Evolutionary conservation across 1,140 invertebrate genomes (phyloP), one percentile per base, ranked within the genome.

Genomic region (Vanessa tameamea): DNA sequence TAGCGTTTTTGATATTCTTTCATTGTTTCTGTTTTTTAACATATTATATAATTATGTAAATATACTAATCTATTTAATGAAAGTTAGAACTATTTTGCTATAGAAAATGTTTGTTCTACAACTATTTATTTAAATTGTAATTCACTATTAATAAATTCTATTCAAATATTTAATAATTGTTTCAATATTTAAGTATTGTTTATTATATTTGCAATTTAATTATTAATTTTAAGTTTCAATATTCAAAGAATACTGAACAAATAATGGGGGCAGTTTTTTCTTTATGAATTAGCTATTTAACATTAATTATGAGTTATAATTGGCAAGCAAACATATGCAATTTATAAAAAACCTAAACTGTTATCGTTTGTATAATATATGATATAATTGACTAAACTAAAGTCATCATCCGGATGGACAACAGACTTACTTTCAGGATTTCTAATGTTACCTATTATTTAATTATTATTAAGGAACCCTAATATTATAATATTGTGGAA

Each of bases 71-170:
- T 43, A 43, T 43, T n/a, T 53, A 53, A 15, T n/a, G 16, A 26
- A 23, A 16, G 3, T 26, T 57, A 57, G 20, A 57, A 1, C 23
- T 57, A 57, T 55, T n/a, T 57, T 57, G n/a, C 23, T 26, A 6
- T 57, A 57, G 55, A 57, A 23, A 57, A 57, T 55, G n/a, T n/a
- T 57, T 57, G 55, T 57, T 57, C 20, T 51, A 12, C 12, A 57
- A 12, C 23, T 57, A 57, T 57, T 57, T 55, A n/a, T n/a, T 53
- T 53, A n/a, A 23, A 57, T 57, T 57, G 11, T 26, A 57, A 57
- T 26, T 16, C 14, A 23, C 20, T 57, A 9, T 57, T 23, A 57
- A 57, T 57, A 57, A 57, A 57, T 57, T 57, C 12, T 57, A 57
- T 57, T 57, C 55, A 12, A 9, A 57, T 26, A 57, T 57, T 57